phyloP scores from a whole-genome alignment of 1,140 invertebrate genomes.

The Hermetia illucens region DNA sequence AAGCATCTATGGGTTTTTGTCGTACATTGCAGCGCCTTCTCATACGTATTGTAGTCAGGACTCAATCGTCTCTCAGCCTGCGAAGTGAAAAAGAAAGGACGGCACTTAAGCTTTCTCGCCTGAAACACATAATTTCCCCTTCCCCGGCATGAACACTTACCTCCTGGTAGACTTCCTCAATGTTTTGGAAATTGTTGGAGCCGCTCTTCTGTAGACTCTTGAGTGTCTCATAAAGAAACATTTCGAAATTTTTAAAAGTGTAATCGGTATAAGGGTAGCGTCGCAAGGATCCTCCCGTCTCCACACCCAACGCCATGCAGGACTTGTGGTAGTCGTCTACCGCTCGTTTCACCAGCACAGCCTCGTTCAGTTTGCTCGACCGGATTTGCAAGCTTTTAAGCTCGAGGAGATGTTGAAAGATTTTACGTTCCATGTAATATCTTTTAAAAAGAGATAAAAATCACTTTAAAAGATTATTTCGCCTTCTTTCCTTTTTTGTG shows the following conservation, averaged over 20 bases:
- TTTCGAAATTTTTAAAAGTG: constrained; percentile 77
- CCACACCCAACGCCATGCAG: constrained; percentile 51
- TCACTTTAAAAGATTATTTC: not conserved
- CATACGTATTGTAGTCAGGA: constrained; percentile 39
- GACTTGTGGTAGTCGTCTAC: constrained; percentile 68
- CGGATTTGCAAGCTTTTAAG: constrained; percentile 85
- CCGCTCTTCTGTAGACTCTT: constrained; percentile 57
- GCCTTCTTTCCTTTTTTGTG: not conserved
- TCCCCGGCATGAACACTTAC: constrained; percentile 17
- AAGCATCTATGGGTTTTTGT: constrained; percentile 74
- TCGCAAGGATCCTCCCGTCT: constrained; percentile 28
- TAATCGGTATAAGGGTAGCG: constrained; percentile 56
- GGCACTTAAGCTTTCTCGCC: not conserved
- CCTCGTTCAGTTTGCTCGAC: constrained; percentile 75
- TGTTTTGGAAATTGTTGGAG: constrained; percentile 33
- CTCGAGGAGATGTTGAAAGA: constrained; percentile 88
- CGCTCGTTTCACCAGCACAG: constrained; percentile 72
- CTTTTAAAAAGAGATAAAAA: constrained; percentile 30
- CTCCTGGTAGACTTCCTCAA: constrained; percentile 33
- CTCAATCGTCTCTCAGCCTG: constrained; percentile 35
- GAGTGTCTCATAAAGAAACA: constrained; percentile 80
- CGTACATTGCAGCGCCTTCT: constrained; percentile 47
- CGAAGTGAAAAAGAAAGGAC: constrained; percentile 4
- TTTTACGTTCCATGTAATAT: constrained; percentile 81
- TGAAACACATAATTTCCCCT: not conserved